These are phyloP conservation scores for Hydrotaea cyrtoneurina DNA, from an alignment of 2,888 invertebrate genomes.

Conservation along the genomic window DNA sequence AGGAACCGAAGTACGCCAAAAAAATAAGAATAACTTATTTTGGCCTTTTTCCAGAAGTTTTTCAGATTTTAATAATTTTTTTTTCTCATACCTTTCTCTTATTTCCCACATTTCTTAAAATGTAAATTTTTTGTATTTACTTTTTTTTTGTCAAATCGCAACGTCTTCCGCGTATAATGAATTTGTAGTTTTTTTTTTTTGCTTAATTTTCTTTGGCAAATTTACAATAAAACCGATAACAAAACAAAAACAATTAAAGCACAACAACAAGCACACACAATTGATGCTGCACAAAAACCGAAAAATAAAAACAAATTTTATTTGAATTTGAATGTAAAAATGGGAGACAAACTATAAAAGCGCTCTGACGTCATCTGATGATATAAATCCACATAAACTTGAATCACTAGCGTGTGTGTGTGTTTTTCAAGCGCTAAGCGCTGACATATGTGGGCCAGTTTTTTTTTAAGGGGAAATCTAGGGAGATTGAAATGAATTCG, in stretches of 20 bases:
- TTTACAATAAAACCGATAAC: conserved; percentile 11
- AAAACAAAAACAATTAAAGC: conserved; percentile 9
- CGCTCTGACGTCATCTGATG: neutral
- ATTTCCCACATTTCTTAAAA: neutral
- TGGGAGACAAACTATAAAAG: neutral
- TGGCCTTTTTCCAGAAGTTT: neutral
- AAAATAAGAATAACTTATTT: too few species aligned
- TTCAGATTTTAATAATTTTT: neutral
- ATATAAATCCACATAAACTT: neutral
- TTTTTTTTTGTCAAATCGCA: neutral
- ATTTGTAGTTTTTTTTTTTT: neutral
- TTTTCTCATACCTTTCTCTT: neutral
- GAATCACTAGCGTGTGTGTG: neutral
- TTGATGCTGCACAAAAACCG: conserved; percentile 19
- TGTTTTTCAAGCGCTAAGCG: too few species aligned
- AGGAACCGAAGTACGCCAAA: too few species aligned
- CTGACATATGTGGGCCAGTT: too few species aligned
- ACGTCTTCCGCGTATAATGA: neutral
- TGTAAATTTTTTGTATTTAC: neutral
- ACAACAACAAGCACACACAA: conserved; percentile 8
- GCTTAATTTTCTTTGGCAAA: conserved; percentile 13
- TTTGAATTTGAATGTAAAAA: neutral
- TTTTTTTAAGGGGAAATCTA: too few species aligned
- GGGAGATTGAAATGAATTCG: too few species aligned
- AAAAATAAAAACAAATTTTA: too few species aligned